Conservation (phyloP, 2,797 vertebrate genomes). For the Leptodactylus fallax region DNA sequence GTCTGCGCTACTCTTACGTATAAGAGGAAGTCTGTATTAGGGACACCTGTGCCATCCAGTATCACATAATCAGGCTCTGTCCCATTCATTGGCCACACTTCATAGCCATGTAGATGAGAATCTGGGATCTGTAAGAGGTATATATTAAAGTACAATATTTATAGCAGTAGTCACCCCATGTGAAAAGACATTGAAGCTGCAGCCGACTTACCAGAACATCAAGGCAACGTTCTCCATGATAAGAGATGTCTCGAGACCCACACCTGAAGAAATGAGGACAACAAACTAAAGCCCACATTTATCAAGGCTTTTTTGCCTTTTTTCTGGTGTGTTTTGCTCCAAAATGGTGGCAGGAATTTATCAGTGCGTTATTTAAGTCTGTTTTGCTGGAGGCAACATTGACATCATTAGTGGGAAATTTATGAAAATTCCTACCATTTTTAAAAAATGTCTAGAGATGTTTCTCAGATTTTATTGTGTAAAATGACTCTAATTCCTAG, state of each 20-base stretch:
- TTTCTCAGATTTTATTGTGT: too few relatives aligned
- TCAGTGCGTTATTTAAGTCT: too few relatives aligned
- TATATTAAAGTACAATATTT: background rate
- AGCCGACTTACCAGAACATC: constrained; percentile 75
- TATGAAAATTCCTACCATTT: too few relatives aligned
- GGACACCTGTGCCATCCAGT: constrained; percentile 76
- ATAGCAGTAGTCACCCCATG: background rate
- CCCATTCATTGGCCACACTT: constrained; percentile 76
- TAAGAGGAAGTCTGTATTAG: constrained; percentile 81
- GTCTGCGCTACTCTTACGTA: constrained; percentile 79
- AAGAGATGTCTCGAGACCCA: constrained; percentile 77
- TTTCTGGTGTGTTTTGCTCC: too few relatives aligned
- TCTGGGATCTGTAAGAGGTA: constrained; percentile 79
- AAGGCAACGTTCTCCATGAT: constrained; percentile 81
- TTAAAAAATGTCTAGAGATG: too few relatives aligned
- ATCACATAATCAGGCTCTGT: constrained; percentile 70
- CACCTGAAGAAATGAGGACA: constrained; percentile 77
- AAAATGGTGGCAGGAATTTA: too few relatives aligned
- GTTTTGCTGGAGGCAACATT: too few relatives aligned
- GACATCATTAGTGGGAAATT: too few relatives aligned
- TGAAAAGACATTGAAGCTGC: background rate
- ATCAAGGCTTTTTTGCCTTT: too few relatives aligned
- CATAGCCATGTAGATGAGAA: constrained; percentile 80
- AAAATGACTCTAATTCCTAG: too few relatives aligned
- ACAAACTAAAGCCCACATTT: too few relatives aligned